Evolutionary conservation across 2,888 invertebrate species (phyloP).

Genomic region (Sesia apiformis): DNA sequence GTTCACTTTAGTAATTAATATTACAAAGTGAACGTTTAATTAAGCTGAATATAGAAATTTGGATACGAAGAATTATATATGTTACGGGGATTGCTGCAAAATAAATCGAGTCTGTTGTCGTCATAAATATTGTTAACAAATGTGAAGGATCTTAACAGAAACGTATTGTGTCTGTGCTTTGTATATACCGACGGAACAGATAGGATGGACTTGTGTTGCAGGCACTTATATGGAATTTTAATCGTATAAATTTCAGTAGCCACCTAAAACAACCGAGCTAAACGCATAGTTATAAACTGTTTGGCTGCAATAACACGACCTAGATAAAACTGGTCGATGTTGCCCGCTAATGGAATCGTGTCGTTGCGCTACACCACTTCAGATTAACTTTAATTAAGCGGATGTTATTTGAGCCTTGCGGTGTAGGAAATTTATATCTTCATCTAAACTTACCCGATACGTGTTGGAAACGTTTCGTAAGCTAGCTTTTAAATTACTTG

Average conservation of each 20-base stretch:
- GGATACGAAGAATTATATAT: too few relatives aligned
- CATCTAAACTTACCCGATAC: slow-evolving; percentile 27
- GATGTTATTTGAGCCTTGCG: slow-evolving; percentile 56
- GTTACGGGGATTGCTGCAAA: too few relatives aligned
- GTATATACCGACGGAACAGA: too few relatives aligned
- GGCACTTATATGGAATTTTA: too few relatives aligned
- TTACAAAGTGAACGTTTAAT: too few relatives aligned
- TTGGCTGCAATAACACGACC: slow-evolving; percentile 3
- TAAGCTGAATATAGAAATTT: too few relatives aligned
- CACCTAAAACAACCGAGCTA: not conserved
- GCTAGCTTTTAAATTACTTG: not conserved
- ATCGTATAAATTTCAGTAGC: not conserved
- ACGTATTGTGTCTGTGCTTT: too few relatives aligned
- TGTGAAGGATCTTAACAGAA: too few relatives aligned
- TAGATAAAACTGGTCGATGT: slow-evolving; percentile 34
- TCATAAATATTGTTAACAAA: too few relatives aligned
- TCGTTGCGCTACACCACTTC: slow-evolving; percentile 51
- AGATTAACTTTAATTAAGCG: slow-evolving; percentile 68
- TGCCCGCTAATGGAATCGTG: slow-evolving; percentile 56
- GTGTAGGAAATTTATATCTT: slow-evolving; percentile 41
- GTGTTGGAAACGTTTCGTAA: slow-evolving; percentile 1
- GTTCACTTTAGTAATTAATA: too few relatives aligned
- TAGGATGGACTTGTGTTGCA: not conserved
- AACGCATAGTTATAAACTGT: slow-evolving; percentile 4
- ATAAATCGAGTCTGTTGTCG: too few relatives aligned